Evolutionary conservation across 2,113 vertebrate species (phyloP), one percentile per base, ranked within the genome.

Genomic region (Tamias sibiricus): DNA sequence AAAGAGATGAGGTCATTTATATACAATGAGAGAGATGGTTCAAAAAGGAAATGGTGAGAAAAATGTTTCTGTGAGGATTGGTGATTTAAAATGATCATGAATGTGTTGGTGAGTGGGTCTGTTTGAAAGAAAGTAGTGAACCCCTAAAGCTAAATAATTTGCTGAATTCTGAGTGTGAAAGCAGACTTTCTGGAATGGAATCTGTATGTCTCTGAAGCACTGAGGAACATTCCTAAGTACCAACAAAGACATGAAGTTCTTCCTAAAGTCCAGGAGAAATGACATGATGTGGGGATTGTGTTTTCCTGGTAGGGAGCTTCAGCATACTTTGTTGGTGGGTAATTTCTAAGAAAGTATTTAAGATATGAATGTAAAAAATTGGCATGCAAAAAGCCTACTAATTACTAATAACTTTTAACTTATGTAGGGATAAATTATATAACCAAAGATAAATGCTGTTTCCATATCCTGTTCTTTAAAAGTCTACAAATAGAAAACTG

Each of bases 331-430:
- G 12, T 72, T 93, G 32, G 74, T 77, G 64, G 35, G 6, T 82
- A 40, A 80, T 72, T 84, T 96, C 52, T 96, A 49, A 44, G 82
- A 42, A 97, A 62, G 2, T 76, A 40, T 19, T 49, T 44, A 93
- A 94, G 90, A 95, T n/a, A 42, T 17, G 22, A 71, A 32, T 47
- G 30, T 22, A 49, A 44, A 95, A 90, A 76, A 49, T 52, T 75
- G 66, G 40, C 59, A 81, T 59, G 62, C n/a, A 68, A 72, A 76
- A 84, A 83, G 37, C 49, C 62, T 37, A 74, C 28, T 87, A 84
- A 81, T 71, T 86, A 42, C 57, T 85, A 94, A 71, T 92, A 92
- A 90, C 80, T 96, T 96, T 59, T 42, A 91, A 47, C 81, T 96
- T 80, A 52, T 90, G 57, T 84, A 26, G 24, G 26, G 30, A 6